Conservation (phyloP, 2,113 vertebrate genomes). For the Fukomys damarensis region DNA sequence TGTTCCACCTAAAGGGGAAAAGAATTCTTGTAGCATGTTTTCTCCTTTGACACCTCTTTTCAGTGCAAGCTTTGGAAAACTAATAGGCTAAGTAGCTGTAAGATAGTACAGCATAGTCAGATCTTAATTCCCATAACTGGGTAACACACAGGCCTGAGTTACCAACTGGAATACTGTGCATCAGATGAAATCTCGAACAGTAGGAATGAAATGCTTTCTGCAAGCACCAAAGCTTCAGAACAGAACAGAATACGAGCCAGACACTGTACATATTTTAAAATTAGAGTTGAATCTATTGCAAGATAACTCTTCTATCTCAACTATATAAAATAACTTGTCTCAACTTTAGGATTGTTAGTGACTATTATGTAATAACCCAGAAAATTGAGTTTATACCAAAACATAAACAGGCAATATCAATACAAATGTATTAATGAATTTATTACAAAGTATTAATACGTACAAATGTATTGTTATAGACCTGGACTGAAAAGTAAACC, state of each 20-base stretch:
- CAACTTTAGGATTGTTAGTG: constrained; percentile 64
- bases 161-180: neutral
- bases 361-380: constrained; percentile 67
- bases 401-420: constrained; percentile 74
- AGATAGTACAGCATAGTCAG: neutral
- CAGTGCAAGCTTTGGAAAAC: constrained; percentile 61
- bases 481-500: constrained; percentile 70
- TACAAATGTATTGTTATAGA: constrained; percentile 50
- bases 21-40: constrained; percentile 49
- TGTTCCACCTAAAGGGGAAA: constrained; percentile 41
- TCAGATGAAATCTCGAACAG: neutral
- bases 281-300: constrained; percentile 75
- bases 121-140: neutral
- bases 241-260: constrained; percentile 25
- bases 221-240: constrained; percentile 14
- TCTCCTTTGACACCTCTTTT: constrained; percentile 8
- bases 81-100: neutral
- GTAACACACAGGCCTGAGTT: neutral
- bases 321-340: constrained; percentile 67
- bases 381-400: constrained; percentile 68
- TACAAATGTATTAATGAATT: constrained; percentile 48
- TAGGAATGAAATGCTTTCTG: constrained; percentile 52
- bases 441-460: constrained; percentile 50
- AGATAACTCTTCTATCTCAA: constrained; percentile 75
- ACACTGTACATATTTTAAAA: constrained; percentile 82